Conservation (phyloP, 2,113 vertebrate species). For the Cheilinus undulatus region DNA sequence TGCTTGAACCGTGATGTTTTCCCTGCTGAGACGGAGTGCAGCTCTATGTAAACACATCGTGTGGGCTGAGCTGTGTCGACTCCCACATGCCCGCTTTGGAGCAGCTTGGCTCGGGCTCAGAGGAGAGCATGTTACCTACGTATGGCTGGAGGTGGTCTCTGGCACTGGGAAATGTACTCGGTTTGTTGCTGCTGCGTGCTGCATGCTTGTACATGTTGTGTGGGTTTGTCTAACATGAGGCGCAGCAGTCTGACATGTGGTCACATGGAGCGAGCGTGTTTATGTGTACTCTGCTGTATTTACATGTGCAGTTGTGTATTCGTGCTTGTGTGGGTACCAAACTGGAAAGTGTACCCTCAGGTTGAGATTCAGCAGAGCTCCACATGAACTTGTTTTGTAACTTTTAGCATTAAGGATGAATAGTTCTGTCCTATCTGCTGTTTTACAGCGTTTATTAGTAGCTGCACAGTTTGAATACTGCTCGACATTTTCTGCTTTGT, state of each 20-base stretch:
- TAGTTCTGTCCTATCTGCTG: background rate
- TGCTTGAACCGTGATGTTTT: conserved; percentile 40
- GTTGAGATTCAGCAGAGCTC: background rate
- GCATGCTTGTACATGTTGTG: conserved; percentile 24
- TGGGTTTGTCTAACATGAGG: conserved; percentile 25
- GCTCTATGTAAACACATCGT: conserved; percentile 65
- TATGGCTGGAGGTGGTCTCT: conserved; percentile 60
- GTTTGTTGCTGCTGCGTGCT: conserved; percentile 11
- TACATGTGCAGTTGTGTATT: background rate
- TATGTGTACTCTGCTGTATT: background rate
- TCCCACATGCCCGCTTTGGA: conserved; percentile 73
- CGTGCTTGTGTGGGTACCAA: background rate
- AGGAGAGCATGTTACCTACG: conserved; percentile 61
- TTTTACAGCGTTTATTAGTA: conserved; percentile 17
- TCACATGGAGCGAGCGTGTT: background rate
- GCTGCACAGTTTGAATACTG: conserved; percentile 23
- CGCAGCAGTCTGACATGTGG: background rate
- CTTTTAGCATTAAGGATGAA: background rate
- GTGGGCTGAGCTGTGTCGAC: conserved; percentile 71
- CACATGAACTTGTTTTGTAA: background rate
- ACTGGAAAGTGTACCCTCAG: background rate
- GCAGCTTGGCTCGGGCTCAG: conserved; percentile 66
- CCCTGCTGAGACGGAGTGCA: conserved; percentile 41
- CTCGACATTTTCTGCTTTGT: background rate
- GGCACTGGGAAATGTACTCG: conserved; percentile 45